Evolutionary conservation across 2,113 vertebrate species (phyloP).

Genomic region (Fregata magnificens): DNA sequence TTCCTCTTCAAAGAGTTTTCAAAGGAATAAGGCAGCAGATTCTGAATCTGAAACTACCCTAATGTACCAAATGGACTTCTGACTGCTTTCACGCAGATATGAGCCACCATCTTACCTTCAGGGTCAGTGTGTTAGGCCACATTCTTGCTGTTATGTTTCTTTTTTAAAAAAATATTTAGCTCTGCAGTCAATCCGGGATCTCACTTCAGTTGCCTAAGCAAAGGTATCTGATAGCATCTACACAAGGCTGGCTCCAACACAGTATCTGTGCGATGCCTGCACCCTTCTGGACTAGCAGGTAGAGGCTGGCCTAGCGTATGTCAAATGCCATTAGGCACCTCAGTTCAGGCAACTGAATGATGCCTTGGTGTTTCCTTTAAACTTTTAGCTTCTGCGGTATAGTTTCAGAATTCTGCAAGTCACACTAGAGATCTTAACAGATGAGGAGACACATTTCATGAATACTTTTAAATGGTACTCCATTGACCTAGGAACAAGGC

Average conservation of each 20-base stretch:
- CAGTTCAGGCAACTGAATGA: not conserved
- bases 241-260: not conserved
- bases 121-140: not conserved
- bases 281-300: not conserved
- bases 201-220: not conserved
- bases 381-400: not conserved
- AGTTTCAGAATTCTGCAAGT: not conserved
- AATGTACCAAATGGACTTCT: not conserved
- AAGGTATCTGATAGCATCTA: not conserved
- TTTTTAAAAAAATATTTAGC: not conserved
- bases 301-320: not conserved
- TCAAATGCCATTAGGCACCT: not conserved
- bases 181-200: not conserved
- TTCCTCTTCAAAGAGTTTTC: not conserved
- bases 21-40: not conserved
- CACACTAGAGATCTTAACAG: not conserved
- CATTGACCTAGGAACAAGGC: not conserved
- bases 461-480: not conserved
- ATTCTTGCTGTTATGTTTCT: not conserved
- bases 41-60: not conserved
- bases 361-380: not conserved
- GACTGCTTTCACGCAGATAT: not conserved
- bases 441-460: not conserved
- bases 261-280: not conserved
- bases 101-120: not conserved